Percentiles rank a stretch among this genome's conserved stretches.
phyloP scores from a whole-genome alignment of 2,113 vertebrate species.

The Jaculus jaculus region DNA sequence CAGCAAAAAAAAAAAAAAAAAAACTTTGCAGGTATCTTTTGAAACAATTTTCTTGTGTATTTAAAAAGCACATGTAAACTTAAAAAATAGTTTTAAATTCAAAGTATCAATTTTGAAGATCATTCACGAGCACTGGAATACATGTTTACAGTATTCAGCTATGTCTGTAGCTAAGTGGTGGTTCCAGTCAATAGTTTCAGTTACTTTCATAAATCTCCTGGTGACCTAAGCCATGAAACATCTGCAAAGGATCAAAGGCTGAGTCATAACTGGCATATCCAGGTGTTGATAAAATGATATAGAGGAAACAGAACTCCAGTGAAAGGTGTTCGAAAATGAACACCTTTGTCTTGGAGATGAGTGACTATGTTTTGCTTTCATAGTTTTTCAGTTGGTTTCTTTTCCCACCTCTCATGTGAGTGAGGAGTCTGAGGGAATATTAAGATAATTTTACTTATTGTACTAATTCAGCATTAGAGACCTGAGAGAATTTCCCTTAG shows the following conservation, averaged over 20 bases:
- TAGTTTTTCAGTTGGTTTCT: not conserved
- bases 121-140: not conserved
- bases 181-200: accelerated
- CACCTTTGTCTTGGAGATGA: not conserved
- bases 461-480: not conserved
- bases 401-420: not conserved
- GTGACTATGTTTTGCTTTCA: not conserved
- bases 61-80: not conserved
- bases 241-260: not conserved
- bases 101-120: not conserved
- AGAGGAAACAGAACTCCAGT: not conserved
- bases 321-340: not conserved
- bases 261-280: not conserved
- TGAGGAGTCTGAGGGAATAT: not conserved
- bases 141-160: not conserved
- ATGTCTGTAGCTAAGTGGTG: not conserved
- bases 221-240: not conserved
- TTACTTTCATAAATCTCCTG: not conserved
- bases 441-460: not conserved
- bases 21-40: constrained; percentile 51
- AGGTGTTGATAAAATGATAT: not conserved
- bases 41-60: constrained; percentile 33
- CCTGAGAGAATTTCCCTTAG: not conserved
- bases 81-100: constrained; percentile 12
- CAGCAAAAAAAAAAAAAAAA: constrained; percentile 71